Base-by-base conservation (phyloP, 2,113 vertebrate genomes). In the Damaliscus lunatus region DNA sequence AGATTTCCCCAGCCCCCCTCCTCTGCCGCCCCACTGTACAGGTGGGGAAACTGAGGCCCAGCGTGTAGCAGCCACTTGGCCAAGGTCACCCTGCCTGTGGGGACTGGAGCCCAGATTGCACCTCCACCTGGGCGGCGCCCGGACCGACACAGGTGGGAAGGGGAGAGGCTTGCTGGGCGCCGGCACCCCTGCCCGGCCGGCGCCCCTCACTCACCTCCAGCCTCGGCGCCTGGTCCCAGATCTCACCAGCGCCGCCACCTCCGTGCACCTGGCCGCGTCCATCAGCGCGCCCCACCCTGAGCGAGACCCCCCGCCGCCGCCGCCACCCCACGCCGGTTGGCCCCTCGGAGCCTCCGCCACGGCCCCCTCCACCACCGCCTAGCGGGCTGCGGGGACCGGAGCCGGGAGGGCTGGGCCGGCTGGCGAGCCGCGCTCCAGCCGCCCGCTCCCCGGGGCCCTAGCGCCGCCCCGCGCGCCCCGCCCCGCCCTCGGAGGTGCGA, bases 391-490 rank as follows among this genome's bases (percentile, higher is more conserved):
- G 16, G 74, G 93, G 87, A 92, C 91, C 1, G 21, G 59, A 91
- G 96, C 94, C 29, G 23, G 19, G 84, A 80, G 89, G 74, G 80
- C 85, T 2, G 95, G 96, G 91, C 83, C 0, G 95, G 88, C 88
- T 23, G 57, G 48, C 33, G 1, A 27, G 91, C 93, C 16, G 50
- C 29, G 40, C 91, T 96, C 96, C 96, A 33, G 97, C 97, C 78
- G 82, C 77, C 80, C 17, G 87, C 96, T 96, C 96, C 94, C 98
- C 97, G 15, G 87, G 96, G 97, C 96, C 97, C 98, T 98, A 98
- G 98, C 97, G 97, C 98, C 94, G 96, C 94, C 97, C 81, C 86
- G 60, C 1, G 6, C 64, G 16, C 43, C 81, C 52, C 0, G 2
- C 94, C 88, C 19, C 1, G 95, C 60, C 92, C 97, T 21, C 36